Evolutionary conservation across 2,888 invertebrate species (phyloP), one percentile per base, ranked within the genome.

Genomic region (Ophion obscuratus): DNA sequence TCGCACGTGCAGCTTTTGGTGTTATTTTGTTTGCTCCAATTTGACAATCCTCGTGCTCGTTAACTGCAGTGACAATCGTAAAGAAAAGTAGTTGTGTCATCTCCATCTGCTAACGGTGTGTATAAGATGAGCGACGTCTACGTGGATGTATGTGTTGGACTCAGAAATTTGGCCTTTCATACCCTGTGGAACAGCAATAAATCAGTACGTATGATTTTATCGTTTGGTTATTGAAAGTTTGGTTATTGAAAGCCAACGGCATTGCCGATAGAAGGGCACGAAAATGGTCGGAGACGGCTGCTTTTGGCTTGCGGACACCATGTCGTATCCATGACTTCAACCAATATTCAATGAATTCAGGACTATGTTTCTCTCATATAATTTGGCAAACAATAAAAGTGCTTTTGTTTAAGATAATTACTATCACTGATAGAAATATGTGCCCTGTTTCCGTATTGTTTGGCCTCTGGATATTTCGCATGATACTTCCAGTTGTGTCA

Each of bases 91-190:
- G 9, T 11, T 40, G 57, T 14, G 67, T 68, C 4, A 68, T 40
- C 5, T 68, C 86, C 84, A 88, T 24, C 80, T 27, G n/a, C 77
- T 62, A 11, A 88, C 77, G 3, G 77, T 24, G 27, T 88, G 82
- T 5, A 88, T 80, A n/a, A 85, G 66, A 53, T 88, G 87, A 9
- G 86, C 86, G 2, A 88, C 83, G 53, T 88, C 84, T 4, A 87
- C 75, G 14, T 83, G 66, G n/a, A 87, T 79, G 27, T 71, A 66
- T 44, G 82, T 78, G 10, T 31, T 59, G 17, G 83, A 20, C 17
- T 53, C 47, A 31, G 20, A 11, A 59, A 20, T 59, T 59, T n/a
- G 7, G 20, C 6, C 7, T 9, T n/a, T 7, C 20, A 5, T 59
- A 1, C 11, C 9, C 59, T 59, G n/a, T 7, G 59, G 20, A 9